Evolutionary conservation across 2,113 vertebrate genomes (phyloP).

Genomic region (Notothenia rossii): DNA sequence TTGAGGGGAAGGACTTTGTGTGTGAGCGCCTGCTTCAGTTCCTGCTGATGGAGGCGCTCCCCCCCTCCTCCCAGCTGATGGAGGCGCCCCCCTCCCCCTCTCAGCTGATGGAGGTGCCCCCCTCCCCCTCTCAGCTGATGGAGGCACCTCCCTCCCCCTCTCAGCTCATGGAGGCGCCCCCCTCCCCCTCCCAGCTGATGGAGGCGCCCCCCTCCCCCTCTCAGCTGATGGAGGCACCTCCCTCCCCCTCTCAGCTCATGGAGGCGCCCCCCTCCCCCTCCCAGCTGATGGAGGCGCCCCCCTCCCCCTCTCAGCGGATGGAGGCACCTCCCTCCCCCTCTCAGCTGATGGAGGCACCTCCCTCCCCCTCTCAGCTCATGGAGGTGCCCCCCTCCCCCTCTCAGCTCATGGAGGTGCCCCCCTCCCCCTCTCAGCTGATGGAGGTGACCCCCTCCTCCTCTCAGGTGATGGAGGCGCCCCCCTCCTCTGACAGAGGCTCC

Average conservation of each 20-base stretch:
- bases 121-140: slow-evolving; percentile 1
- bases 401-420: slow-evolving; percentile 65
- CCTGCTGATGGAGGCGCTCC: slow-evolving; percentile 75
- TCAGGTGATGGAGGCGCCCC: too few relatives aligned
- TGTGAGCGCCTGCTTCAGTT: slow-evolving; percentile 91
- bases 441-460: too few relatives aligned
- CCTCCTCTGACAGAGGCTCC: too few relatives aligned
- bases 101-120: slow-evolving; percentile 89
- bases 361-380: slow-evolving; percentile 90
- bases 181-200: slow-evolving; percentile 90
- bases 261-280: slow-evolving; percentile 82
- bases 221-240: slow-evolving; percentile 39
- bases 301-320: slow-evolving; percentile 1
- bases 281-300: slow-evolving; percentile 89
- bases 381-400: slow-evolving; percentile 78
- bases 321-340: slow-evolving; percentile 57
- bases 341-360: slow-evolving; percentile 65
- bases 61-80: slow-evolving; percentile 67
- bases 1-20: slow-evolving; percentile 94
- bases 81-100: slow-evolving; percentile 82
- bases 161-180: slow-evolving; percentile 65
- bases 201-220: slow-evolving; percentile 77
- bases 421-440: slow-evolving; percentile 90
- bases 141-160: slow-evolving; percentile 57
- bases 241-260: slow-evolving; percentile 66